These are phyloP conservation scores for Papilio elwesi DNA, from an alignment of 2,888 invertebrate species.

Conservation along the genomic window DNA sequence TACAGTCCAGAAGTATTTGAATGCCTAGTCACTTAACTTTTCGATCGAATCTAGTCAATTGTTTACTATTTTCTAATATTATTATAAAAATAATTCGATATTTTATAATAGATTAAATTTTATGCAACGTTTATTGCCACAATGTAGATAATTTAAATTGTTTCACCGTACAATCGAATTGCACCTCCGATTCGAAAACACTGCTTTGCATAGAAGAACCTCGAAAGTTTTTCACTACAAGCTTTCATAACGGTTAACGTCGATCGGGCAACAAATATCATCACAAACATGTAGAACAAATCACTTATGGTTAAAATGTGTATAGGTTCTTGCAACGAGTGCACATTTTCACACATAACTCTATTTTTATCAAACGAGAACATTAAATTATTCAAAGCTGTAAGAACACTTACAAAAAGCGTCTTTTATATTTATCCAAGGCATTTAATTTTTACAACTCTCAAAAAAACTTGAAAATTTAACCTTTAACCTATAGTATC, in stretches of 20 bases:
- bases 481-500: no score
- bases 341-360: background rate
- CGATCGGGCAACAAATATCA: no score
- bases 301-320: no score
- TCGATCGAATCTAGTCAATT: constrained; percentile 33
- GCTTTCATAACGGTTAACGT: no score
- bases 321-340: background rate
- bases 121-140: no score
- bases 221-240: background rate
- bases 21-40: constrained; percentile 13
- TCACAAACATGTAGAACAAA: background rate
- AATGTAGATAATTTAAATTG: no score
- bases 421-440: no score
- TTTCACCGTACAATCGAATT: no score
- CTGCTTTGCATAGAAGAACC: no score
- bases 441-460: no score
- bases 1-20: background rate
- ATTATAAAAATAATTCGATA: background rate
- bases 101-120: background rate
- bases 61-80: background rate
- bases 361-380: constrained; percentile 6
- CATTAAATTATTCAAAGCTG: background rate
- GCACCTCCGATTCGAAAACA: no score
- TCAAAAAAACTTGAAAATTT: no score
- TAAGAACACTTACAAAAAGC: background rate